Conservation (phyloP, 2,888 invertebrate genomes). For the Coelopa pilipes region DNA sequence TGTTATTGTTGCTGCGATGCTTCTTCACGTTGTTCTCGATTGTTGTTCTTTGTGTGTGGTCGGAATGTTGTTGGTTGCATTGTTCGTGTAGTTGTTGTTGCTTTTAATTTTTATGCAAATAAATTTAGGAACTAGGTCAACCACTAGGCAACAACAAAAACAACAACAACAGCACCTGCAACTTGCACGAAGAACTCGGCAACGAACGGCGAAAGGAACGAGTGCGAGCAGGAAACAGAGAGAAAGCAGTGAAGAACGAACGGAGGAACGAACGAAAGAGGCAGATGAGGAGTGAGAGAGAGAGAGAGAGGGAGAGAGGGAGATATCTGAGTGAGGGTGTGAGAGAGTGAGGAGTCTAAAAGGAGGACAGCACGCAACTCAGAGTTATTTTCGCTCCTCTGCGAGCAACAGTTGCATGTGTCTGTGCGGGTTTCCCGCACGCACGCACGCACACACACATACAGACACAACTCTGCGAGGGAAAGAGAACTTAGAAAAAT, state of each 20-base stretch:
- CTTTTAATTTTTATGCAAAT: conserved; percentile 27
- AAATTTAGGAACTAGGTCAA: conserved; percentile 36
- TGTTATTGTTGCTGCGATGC: background rate
- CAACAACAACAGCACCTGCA: background rate
- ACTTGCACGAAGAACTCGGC: background rate
- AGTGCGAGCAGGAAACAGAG: conserved; percentile 33
- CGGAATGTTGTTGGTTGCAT: background rate
- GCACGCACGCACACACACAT: background rate
- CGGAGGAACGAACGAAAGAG: too few relatives aligned
- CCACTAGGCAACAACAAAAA: background rate
- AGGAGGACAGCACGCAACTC: too few relatives aligned
- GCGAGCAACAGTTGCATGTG: background rate
- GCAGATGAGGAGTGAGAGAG: too few relatives aligned
- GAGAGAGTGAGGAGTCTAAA: too few relatives aligned
- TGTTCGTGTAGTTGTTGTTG: background rate
- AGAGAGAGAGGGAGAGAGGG: too few relatives aligned
- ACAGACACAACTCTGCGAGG: background rate
- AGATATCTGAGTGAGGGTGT: too few relatives aligned
- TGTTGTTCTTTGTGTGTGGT: too few relatives aligned
- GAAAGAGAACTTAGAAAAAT: background rate
- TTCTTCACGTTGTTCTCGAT: background rate
- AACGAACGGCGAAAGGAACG: conserved; percentile 18
- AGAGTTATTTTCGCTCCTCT: too few relatives aligned
- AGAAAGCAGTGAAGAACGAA: background rate
- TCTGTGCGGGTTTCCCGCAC: background rate